These are phyloP conservation scores for Coilia nasus DNA, from an alignment of 2,797 vertebrate genomes.

Conservation along the genomic window DNA sequence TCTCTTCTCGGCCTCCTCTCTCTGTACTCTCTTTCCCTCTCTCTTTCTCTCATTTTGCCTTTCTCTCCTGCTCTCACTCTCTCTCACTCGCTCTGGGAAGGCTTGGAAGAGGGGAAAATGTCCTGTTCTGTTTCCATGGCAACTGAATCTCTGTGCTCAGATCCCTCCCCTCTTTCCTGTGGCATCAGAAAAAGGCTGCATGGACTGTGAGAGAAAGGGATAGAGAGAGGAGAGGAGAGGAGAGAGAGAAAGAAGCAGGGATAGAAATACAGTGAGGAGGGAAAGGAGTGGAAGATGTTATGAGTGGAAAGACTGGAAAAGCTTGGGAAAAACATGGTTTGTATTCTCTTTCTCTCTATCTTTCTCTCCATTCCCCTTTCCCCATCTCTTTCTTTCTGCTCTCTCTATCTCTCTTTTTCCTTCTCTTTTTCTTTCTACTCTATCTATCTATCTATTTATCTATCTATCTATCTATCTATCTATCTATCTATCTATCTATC, in stretches of 20 bases:
- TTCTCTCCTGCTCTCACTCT: slow-evolving; percentile 24
- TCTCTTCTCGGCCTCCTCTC: slow-evolving; percentile 20
- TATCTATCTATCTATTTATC: neutral
- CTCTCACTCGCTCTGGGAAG: slow-evolving; percentile 40
- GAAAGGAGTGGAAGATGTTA: neutral
- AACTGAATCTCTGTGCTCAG: slow-evolving; percentile 71
- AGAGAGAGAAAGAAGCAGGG: neutral
- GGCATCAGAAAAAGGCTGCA: slow-evolving; percentile 8
- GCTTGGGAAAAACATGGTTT: neutral
- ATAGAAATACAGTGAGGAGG: neutral
- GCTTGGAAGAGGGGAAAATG: slow-evolving; percentile 49
- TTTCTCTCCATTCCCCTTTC: too few relatives aligned
- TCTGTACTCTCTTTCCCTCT: slow-evolving; percentile 26
- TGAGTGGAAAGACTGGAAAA: neutral
- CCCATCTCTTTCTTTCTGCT: neutral
- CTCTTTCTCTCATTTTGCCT: neutral
- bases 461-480: slow-evolving; percentile 6
- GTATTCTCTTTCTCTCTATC: slow-evolving; percentile 34
- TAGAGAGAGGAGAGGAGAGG: neutral
- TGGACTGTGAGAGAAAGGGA: neutral
- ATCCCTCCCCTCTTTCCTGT: slow-evolving; percentile 57
- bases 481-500: neutral
- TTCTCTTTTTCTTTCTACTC: slow-evolving; percentile 44
- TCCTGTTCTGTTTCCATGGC: slow-evolving; percentile 76
- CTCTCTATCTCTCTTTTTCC: slow-evolving; percentile 44